phyloP scores from a whole-genome alignment of 2,888 invertebrate species.

The Lucinisca nassula region DNA sequence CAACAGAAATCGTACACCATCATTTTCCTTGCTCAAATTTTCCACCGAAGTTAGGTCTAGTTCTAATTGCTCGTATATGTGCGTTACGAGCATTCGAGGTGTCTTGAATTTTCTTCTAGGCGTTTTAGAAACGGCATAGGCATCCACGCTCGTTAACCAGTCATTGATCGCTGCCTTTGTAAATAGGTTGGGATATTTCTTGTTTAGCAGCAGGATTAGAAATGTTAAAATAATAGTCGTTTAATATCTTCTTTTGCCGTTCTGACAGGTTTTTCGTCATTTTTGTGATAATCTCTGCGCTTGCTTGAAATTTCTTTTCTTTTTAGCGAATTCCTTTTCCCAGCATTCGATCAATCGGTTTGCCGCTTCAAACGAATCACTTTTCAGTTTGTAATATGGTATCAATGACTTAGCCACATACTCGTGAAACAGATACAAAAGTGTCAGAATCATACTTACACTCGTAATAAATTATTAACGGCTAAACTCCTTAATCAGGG shows the following conservation, averaged over 20 bases:
- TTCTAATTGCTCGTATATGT: conserved; percentile 40
- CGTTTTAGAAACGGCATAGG: conserved; percentile 39
- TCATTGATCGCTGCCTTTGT: conserved; percentile 27
- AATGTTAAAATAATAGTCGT: conserved; percentile 28
- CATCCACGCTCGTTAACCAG: conserved; percentile 47
- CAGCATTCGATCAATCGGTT: background rate
- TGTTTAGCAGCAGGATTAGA: conserved; percentile 28
- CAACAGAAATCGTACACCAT: conserved; percentile 20
- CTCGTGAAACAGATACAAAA: background rate
- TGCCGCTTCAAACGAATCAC: background rate
- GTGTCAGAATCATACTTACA: background rate
- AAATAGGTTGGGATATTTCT: conserved; percentile 37
- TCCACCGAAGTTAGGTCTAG: conserved; percentile 27
- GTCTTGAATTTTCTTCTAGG: conserved; percentile 34
- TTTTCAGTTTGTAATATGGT: background rate
- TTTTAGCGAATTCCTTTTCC: background rate
- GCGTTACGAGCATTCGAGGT: conserved; percentile 24
- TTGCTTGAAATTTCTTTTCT: background rate
- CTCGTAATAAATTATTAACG: too few species aligned
- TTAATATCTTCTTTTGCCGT: background rate
- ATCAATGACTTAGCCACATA: background rate
- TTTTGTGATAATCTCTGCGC: background rate
- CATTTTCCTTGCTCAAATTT: conserved; percentile 30
- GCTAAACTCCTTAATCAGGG: too few species aligned
- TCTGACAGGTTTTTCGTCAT: background rate